Evolutionary conservation across 2,797 vertebrate species (phyloP).

Genomic region (Acipenser transmontanus): DNA sequence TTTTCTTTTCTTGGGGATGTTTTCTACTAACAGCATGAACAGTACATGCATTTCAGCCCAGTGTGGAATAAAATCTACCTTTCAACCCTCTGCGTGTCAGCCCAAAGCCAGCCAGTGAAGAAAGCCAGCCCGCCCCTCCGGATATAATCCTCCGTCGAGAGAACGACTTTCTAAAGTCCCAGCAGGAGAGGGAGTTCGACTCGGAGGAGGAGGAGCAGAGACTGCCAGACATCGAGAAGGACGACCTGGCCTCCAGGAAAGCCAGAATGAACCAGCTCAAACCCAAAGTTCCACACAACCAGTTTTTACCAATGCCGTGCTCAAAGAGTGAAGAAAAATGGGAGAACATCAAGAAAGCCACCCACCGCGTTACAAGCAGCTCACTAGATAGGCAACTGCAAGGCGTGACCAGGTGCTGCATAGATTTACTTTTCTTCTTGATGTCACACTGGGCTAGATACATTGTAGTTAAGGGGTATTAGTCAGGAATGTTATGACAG

Average conservation of each 20-base stretch:
- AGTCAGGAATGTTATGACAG: too few relatives aligned
- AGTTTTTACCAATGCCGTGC: slow-evolving; percentile 48
- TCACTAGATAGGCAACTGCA: slow-evolving; percentile 51
- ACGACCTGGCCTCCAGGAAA: slow-evolving; percentile 79
- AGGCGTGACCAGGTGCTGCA: slow-evolving; percentile 34
- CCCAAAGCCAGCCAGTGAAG: slow-evolving; percentile 46
- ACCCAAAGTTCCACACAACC: slow-evolving; percentile 49
- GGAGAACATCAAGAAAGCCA: slow-evolving; percentile 55
- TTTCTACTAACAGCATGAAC: slow-evolving; percentile 17
- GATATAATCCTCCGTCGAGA: slow-evolving; percentile 79
- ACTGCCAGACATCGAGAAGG: slow-evolving; percentile 80
- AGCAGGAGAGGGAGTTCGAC: slow-evolving; percentile 61
- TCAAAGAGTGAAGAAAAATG: slow-evolving; percentile 43
- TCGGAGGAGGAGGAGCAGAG: slow-evolving; percentile 57
- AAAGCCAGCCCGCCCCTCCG: slow-evolving; percentile 44
- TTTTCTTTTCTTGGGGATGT: background rate
- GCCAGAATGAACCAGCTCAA: slow-evolving; percentile 32
- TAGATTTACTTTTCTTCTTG: too few relatives aligned
- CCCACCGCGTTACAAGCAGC: slow-evolving; percentile 42
- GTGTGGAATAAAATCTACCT: slow-evolving; percentile 39
- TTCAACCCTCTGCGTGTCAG: slow-evolving; percentile 36
- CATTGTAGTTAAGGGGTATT: too few relatives aligned
- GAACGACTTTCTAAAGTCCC: slow-evolving; percentile 66
- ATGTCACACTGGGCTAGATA: too few relatives aligned
- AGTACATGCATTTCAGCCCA: slow-evolving; percentile 16